phyloP scores from a whole-genome alignment of 2,113 vertebrate genomes.

The Cottus gobio region DNA sequence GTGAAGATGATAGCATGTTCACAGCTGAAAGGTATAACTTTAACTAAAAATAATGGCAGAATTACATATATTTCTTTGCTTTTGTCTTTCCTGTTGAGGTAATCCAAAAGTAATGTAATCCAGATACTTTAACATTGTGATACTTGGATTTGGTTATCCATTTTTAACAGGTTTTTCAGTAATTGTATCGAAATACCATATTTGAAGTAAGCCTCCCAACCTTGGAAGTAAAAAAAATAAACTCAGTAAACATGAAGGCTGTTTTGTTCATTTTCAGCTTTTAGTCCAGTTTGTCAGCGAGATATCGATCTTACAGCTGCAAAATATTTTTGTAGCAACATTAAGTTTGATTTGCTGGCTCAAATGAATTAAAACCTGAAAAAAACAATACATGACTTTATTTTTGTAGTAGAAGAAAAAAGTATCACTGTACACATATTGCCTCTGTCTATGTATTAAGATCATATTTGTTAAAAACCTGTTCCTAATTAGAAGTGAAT shows the following conservation, averaged over 20 bases:
- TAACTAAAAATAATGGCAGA: neutral
- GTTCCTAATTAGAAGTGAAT: neutral
- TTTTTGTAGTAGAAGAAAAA: neutral
- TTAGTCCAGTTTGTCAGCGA: neutral
- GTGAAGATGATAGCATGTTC: neutral
- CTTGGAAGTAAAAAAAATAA: neutral
- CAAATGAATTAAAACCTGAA: neutral
- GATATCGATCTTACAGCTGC: neutral
- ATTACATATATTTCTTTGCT: neutral
- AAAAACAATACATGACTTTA: neutral
- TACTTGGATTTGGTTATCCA: neutral
- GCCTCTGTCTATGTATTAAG: neutral
- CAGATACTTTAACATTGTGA: neutral
- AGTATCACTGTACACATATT: neutral
- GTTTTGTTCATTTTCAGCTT: neutral
- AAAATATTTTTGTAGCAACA: neutral
- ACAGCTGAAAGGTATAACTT: neutral
- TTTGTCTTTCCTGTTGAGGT: neutral
- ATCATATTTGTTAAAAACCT: neutral
- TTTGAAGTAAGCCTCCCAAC: neutral
- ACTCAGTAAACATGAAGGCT: neutral
- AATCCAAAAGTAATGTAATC: neutral
- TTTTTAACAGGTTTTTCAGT: neutral
- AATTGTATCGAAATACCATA: neutral
- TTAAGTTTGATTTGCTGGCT: neutral